phyloP scores from a whole-genome alignment of 2,797 vertebrate species.

The Scyliorhinus canicula region DNA sequence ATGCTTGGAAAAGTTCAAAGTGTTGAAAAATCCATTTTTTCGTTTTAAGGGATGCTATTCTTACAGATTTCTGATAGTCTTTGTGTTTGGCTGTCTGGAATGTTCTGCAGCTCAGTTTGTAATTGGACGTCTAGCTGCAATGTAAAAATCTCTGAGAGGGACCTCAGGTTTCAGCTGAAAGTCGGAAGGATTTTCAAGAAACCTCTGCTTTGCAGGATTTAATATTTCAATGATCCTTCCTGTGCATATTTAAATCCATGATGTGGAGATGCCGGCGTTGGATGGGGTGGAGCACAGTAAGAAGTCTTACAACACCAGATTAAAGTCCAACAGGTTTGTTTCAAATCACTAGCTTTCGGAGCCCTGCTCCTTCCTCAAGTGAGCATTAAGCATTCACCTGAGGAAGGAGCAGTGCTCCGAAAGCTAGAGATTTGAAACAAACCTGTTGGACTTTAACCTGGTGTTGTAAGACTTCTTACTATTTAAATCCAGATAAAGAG shows the following conservation, averaged over 20 bases:
- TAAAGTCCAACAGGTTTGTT: no score
- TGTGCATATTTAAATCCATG: neutral
- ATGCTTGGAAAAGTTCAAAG: neutral
- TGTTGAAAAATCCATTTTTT: neutral
- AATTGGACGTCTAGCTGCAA: neutral
- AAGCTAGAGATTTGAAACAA: no score
- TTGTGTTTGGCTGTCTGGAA: neutral
- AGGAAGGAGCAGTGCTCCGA: no score
- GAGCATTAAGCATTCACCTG: no score
- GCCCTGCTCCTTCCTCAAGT: no score
- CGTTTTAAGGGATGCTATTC: neutral
- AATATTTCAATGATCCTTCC: neutral
- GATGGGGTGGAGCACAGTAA: no score
- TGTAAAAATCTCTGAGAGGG: neutral
- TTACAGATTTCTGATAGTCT: neutral
- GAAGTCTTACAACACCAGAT: no score
- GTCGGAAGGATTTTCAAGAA: neutral
- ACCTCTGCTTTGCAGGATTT: neutral
- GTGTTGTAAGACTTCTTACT: no score
- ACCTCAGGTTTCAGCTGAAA: neutral
- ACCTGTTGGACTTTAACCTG: no score
- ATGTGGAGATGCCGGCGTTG: no score
- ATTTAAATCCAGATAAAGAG: no score
- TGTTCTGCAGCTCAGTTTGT: neutral
- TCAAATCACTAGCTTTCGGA: no score